A percentile compares a stretch with the other conserved stretches of the same genome.
These are phyloP conservation scores for Idaea biselata DNA, from an alignment of 2,888 invertebrate species.

Conservation along the genomic window DNA sequence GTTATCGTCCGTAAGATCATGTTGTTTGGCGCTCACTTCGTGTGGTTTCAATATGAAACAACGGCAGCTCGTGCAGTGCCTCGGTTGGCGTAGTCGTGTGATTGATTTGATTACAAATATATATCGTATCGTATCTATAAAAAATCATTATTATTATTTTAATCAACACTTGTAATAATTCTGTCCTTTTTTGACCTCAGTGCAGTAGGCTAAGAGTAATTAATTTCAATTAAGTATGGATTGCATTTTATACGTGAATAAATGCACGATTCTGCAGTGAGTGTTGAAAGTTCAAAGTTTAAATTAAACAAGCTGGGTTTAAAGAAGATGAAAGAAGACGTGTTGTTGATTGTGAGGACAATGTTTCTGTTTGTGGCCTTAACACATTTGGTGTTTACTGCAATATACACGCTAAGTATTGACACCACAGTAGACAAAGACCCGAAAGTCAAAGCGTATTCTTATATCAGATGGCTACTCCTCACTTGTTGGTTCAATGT, in stretches of 20 bases:
- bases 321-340: conserved; percentile 1
- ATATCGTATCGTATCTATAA: no score
- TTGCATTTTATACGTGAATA: not conserved
- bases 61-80: no score
- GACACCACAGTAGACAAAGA: conserved; percentile 47
- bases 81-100: no score
- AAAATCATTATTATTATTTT: no score
- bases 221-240: no score
- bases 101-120: no score
- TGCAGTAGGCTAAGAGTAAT: no score
- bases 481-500: conserved; percentile 56
- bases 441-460: conserved; percentile 38
- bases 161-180: no score
- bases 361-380: conserved; percentile 25
- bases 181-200: no score
- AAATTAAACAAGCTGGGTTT: not conserved
- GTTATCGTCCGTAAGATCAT: no score
- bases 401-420: conserved; percentile 37
- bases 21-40: no score
- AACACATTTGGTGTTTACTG: conserved; percentile 38
- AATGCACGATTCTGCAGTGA: not conserved
- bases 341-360: conserved; percentile 16
- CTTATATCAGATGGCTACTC: conserved; percentile 42
- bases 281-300: not conserved
- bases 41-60: no score